Evolutionary conservation across 2,888 invertebrate genomes (phyloP).

Genomic region (Syrista parreyssii): DNA sequence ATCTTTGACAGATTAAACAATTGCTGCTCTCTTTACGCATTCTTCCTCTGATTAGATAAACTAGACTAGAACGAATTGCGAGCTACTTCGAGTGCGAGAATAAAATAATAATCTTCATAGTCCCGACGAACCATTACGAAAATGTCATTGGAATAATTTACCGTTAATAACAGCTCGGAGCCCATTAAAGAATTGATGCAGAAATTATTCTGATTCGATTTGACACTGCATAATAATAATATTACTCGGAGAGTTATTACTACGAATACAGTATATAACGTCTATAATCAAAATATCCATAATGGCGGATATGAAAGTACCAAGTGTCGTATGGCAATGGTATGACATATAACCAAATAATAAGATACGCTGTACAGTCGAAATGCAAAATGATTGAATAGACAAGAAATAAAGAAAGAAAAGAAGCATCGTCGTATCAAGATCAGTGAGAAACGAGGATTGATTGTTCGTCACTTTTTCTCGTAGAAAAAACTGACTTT

Average conservation of each 20-base stretch:
- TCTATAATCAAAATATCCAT: neutral
- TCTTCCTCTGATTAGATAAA: neutral
- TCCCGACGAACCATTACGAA: too few relatives aligned
- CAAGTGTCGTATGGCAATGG: neutral
- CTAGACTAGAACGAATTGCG: neutral
- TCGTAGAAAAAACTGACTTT: constrained; percentile 20
- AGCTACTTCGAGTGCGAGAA: neutral
- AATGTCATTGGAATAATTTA: too few relatives aligned
- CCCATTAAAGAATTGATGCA: too few relatives aligned
- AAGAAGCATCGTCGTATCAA: constrained; percentile 6
- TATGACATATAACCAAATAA: neutral
- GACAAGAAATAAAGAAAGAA: constrained; percentile 7
- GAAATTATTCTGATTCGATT: too few relatives aligned
- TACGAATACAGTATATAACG: neutral
- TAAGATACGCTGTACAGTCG: neutral
- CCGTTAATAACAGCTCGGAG: neutral
- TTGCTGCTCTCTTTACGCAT: neutral
- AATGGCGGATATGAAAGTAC: neutral
- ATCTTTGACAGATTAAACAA: neutral
- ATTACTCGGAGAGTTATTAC: neutral
- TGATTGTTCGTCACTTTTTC: neutral
- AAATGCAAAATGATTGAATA: constrained; percentile 7
- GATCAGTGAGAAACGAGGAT: neutral
- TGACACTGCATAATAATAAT: neutral
- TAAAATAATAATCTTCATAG: neutral